Conservation (phyloP, 2,113 vertebrate species). For the Colinus virginianus region DNA sequence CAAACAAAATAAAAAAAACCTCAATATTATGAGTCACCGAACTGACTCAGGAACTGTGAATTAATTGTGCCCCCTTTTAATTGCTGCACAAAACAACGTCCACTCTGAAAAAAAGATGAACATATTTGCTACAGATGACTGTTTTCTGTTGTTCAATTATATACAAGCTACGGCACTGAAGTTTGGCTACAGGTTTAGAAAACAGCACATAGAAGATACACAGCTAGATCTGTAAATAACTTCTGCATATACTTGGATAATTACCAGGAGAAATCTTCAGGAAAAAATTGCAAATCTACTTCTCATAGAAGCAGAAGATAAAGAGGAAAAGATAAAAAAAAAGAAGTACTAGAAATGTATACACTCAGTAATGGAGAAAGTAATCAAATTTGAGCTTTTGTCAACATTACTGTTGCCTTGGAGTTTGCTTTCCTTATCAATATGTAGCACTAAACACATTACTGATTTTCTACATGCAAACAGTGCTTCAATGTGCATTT, state of each 20-base stretch:
- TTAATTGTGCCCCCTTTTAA: not conserved
- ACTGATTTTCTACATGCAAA: not conserved
- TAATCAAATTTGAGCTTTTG: not conserved
- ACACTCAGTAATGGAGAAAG: not conserved
- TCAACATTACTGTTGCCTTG: not conserved
- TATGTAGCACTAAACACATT: not conserved
- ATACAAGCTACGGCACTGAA: not conserved
- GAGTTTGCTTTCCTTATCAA: not conserved
- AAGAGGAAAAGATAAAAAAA: slow-evolving; percentile 2
- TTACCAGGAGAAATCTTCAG: not conserved
- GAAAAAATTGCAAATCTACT: not conserved
- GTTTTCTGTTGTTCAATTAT: not conserved
- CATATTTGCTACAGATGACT: not conserved
- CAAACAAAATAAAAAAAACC: slow-evolving; percentile 9
- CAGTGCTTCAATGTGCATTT: not conserved
- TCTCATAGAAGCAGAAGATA: not conserved
- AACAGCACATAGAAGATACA: not conserved
- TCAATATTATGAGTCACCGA: slow-evolving; percentile 22
- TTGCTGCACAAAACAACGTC: not conserved
- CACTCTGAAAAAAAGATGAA: not conserved
- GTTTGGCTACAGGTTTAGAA: not conserved
- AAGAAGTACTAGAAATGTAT: not conserved
- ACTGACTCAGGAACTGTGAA: not conserved
- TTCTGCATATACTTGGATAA: not conserved
- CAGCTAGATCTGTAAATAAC: not conserved